phyloP scores from a whole-genome alignment of 1,140 invertebrate species.

The Drosophila yakuba region DNA sequence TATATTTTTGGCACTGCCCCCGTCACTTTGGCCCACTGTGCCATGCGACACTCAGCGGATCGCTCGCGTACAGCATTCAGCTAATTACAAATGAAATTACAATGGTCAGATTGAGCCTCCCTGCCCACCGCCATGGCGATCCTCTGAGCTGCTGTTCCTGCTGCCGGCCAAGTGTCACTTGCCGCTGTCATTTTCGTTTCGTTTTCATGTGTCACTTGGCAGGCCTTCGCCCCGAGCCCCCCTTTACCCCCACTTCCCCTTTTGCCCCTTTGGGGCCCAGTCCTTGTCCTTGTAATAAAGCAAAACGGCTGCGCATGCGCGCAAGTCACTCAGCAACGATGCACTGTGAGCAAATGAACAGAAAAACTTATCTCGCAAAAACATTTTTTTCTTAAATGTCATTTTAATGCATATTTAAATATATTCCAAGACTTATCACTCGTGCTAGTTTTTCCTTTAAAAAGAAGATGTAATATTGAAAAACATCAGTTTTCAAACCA shows the following conservation, averaged over 20 bases:
- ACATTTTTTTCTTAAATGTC: background rate
- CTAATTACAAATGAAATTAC: slow-evolving; percentile 82
- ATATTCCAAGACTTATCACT: no score
- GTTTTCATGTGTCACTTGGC: slow-evolving; percentile 81
- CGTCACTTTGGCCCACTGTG: slow-evolving; percentile 61
- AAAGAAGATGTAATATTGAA: no score
- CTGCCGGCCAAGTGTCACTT: slow-evolving; percentile 76
- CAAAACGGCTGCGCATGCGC: slow-evolving; percentile 78
- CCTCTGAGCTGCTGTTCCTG: slow-evolving; percentile 44
- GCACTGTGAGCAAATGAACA: slow-evolving; percentile 2
- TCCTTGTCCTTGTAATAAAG: slow-evolving; percentile 71
- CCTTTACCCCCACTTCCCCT: slow-evolving; percentile 2
- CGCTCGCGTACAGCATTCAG: slow-evolving; percentile 71
- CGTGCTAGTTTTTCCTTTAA: no score
- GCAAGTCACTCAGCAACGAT: slow-evolving; percentile 53
- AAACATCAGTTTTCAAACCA: no score
- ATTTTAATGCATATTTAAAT: background rate
- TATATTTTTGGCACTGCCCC: slow-evolving; percentile 48
- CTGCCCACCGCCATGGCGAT: slow-evolving; percentile 10
- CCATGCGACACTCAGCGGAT: slow-evolving; percentile 50
- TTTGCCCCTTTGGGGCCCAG: background rate
- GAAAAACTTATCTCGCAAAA: no score
- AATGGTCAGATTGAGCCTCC: slow-evolving; percentile 39
- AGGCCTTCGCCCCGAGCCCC: slow-evolving; percentile 45
- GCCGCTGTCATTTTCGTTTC: slow-evolving; percentile 81